Conservation (phyloP, 2,797 vertebrate species). For the Kryptopterus vitreolus region DNA sequence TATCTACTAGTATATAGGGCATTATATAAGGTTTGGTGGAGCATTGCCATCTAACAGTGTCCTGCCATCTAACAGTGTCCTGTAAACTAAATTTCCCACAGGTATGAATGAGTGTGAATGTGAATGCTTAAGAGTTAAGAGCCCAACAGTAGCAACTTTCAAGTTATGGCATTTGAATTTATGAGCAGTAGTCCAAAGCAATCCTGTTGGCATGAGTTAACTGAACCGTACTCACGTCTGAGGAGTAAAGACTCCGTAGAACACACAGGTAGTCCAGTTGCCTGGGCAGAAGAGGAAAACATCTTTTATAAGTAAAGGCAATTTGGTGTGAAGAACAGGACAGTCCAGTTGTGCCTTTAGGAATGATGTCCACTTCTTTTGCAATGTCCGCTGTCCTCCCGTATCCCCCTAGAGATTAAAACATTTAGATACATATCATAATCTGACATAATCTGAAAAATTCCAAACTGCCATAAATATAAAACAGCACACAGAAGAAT, state of each 20-base stretch:
- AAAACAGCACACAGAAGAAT: too few relatives aligned
- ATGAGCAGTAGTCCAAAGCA: background rate
- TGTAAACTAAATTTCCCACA: background rate
- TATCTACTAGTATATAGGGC: background rate
- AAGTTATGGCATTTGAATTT: background rate
- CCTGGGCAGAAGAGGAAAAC: conserved; percentile 73
- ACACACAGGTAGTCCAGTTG: conserved; percentile 71
- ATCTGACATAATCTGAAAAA: too few relatives aligned
- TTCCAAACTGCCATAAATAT: background rate
- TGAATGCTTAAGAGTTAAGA: too few relatives aligned
- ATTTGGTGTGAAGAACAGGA: conserved; percentile 66
- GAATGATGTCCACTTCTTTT: conserved; percentile 81
- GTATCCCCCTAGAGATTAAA: conserved; percentile 67
- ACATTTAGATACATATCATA: too few relatives aligned
- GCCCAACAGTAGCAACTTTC: background rate
- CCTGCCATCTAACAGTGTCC: too few relatives aligned
- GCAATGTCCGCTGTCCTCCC: conserved; percentile 72
- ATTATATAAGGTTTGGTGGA: background rate
- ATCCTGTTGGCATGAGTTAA: background rate
- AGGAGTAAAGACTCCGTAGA: conserved; percentile 76
- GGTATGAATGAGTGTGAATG: background rate
- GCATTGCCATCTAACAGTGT: background rate
- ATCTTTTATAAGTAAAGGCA: conserved; percentile 77
- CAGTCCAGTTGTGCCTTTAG: conserved; percentile 78
- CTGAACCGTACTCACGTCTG: conserved; percentile 69